Percentiles rank a stretch among this genome's conserved stretches.
Conservation (phyloP, 2,888 invertebrate genomes). For the Saturnia japonica region DNA sequence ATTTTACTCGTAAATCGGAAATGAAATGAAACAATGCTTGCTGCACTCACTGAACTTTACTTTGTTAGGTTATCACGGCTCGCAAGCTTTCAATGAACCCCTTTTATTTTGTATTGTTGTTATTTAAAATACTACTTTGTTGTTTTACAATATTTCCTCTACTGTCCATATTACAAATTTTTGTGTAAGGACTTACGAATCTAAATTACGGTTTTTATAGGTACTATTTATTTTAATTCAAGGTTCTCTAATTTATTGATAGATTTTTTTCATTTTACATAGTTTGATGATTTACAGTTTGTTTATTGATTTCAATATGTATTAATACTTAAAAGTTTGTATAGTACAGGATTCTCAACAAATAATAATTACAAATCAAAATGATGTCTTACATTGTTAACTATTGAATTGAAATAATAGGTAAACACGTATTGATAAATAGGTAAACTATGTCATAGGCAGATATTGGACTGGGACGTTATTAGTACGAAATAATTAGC, state of each 20-base stretch:
- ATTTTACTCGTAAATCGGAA: background rate
- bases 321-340: background rate
- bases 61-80: background rate
- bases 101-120: background rate
- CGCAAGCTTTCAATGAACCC: background rate
- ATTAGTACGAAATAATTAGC: background rate
- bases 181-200: background rate
- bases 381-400: background rate
- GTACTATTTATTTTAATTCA: background rate
- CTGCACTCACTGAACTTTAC: slow-evolving; percentile 3
- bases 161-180: background rate
- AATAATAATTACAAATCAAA: background rate
- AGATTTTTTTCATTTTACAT: no score
- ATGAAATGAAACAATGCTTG: background rate
- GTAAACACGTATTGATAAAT: background rate
- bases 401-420: background rate
- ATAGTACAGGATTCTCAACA: background rate
- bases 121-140: background rate
- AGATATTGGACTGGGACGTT: background rate
- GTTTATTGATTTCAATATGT: background rate
- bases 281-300: no score
- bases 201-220: background rate
- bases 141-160: background rate
- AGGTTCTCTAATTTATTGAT: no score
- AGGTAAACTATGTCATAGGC: background rate